Evolutionary conservation across 2,888 invertebrate genomes (phyloP), one percentile per base, ranked within the genome.

Genomic region (Apodemia mormo): DNA sequence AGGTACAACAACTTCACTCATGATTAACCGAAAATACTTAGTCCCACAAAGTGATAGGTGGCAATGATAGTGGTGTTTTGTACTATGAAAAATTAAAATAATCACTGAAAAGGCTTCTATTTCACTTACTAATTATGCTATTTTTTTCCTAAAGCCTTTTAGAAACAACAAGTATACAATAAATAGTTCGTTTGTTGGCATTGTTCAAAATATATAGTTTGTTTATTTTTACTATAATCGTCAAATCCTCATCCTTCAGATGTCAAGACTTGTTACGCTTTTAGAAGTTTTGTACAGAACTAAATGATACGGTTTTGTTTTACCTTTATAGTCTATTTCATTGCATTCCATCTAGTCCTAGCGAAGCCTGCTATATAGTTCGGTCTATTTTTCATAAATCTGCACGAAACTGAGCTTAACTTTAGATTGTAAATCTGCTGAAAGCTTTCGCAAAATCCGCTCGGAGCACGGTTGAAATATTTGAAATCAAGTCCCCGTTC

Each of bases 381-480:
- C 2, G 52, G 22, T 54, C 52, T 54, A 54, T 54, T 64, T 64
- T 64, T 64, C 33, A 64, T 8, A 64, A 33, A 64, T n/a, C 61
- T 64, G 37, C 14, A 37, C 33, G 61, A 64, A 37, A 64, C 61
- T 37, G 37, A 64, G 61, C 64, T 64, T 64, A 64, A 64, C 64
- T 33, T 33, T 37, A 37, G 33, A 33, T n/a, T 64, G 64, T 64
- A 37, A 64, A 10, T 37, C 37, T 64, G 64, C 33, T 64, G 33
- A 64, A 64, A 64, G 64, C 64, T 64, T 64, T 37, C 64, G n/a
- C 64, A 64, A 64, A 64, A 64, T 33, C 64, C 64, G 64, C 64
- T 64, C 64, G 37, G n/a, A 14, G 30, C 61, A 61, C 33, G 61
- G 61, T 61, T 61, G 30, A 33, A 61, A 61, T 61, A 61, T 61